Percentiles rank a stretch among this genome's conserved stretches.
These are phyloP conservation scores for Aulostomus chinensis DNA, from an alignment of 2,797 vertebrate species.

Conservation along the genomic window DNA sequence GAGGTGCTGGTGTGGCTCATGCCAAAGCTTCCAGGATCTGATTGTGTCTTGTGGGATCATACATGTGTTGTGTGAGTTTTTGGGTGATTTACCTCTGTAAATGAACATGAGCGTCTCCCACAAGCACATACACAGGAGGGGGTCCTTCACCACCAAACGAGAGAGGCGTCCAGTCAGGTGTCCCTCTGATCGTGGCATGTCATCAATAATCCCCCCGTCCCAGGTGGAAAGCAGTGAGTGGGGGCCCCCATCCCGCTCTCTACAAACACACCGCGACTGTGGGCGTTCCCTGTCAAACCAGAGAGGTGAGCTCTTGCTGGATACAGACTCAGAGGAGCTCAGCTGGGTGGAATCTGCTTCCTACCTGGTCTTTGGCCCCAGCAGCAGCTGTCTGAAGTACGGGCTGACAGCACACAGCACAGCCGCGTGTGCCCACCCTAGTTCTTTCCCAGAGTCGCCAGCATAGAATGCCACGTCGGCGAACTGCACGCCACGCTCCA, in stretches of 20 bases:
- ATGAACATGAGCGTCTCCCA: conserved; percentile 94
- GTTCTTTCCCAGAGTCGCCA: conserved; percentile 82
- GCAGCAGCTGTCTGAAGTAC: conserved; percentile 92
- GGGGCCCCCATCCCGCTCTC: conserved; percentile 75
- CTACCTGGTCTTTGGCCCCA: conserved; percentile 82
- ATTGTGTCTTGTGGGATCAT: no score
- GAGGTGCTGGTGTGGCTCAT: no score
- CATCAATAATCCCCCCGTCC: conserved; percentile 73
- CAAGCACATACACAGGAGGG: conserved; percentile 87
- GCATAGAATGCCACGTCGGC: conserved; percentile 91
- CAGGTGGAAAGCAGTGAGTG: conserved; percentile 84
- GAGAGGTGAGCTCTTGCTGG: conserved; percentile 12
- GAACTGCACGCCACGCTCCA: conserved; percentile 89
- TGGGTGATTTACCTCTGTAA: conserved; percentile 88
- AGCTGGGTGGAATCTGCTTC: conserved; percentile 7
- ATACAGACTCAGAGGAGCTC: conserved; percentile 2
- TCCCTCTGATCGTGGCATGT: conserved; percentile 74
- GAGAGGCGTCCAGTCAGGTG: conserved; percentile 75
- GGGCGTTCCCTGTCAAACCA: conserved; percentile 69
- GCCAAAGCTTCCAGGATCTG: no score
- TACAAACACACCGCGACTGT: conserved; percentile 81
- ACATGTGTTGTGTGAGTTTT: neutral
- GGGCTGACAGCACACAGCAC: conserved; percentile 91
- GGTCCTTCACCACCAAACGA: conserved; percentile 91
- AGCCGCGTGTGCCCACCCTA: conserved; percentile 89